Evolutionary conservation across 2,797 vertebrate species (phyloP).

Genomic region (Leptoclinus maculatus): DNA sequence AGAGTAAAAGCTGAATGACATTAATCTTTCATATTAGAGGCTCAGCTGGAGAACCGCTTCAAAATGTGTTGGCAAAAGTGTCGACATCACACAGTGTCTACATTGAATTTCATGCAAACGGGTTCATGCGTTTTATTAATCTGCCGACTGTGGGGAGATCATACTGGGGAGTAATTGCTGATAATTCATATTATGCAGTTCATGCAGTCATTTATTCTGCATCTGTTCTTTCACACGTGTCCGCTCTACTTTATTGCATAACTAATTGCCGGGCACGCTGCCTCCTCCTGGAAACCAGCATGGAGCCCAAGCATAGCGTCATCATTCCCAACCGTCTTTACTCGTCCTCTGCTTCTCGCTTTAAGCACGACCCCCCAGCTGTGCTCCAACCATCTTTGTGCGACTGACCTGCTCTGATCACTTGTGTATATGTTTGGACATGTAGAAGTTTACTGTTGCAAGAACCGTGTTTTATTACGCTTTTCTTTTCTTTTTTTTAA

Average conservation of each 20-base stretch:
- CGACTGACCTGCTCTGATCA: conserved; percentile 1
- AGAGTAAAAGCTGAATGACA: conserved; percentile 10
- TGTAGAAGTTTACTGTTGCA: conserved; percentile 13
- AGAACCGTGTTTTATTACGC: conserved; percentile 20
- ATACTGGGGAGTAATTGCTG: conserved; percentile 31
- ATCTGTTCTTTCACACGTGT: conserved; percentile 46
- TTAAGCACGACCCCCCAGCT: conserved; percentile 20
- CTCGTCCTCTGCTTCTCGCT: conserved; percentile 28
- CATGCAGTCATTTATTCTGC: conserved; percentile 30
- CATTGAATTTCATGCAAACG: conserved; percentile 11
- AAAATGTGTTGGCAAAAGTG: neutral
- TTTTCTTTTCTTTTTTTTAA: neutral
- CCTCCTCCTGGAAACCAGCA: conserved; percentile 38
- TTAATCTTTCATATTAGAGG: conserved; percentile 11
- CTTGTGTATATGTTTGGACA: conserved; percentile 10
- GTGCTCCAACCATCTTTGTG: neutral
- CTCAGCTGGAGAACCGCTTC: conserved; percentile 25
- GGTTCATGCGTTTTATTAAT: conserved; percentile 26
- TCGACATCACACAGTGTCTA: too few species aligned
- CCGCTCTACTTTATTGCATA: conserved; percentile 60
- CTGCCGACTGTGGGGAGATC: conserved; percentile 27
- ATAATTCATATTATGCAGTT: conserved; percentile 50
- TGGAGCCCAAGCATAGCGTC: conserved; percentile 48
- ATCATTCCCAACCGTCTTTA: conserved; percentile 35
- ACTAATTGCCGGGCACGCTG: conserved; percentile 56